Percentiles rank a stretch among this genome's conserved stretches.
phyloP scores from a whole-genome alignment of 2,797 vertebrate genomes.

The Onychomys leucogaster region DNA sequence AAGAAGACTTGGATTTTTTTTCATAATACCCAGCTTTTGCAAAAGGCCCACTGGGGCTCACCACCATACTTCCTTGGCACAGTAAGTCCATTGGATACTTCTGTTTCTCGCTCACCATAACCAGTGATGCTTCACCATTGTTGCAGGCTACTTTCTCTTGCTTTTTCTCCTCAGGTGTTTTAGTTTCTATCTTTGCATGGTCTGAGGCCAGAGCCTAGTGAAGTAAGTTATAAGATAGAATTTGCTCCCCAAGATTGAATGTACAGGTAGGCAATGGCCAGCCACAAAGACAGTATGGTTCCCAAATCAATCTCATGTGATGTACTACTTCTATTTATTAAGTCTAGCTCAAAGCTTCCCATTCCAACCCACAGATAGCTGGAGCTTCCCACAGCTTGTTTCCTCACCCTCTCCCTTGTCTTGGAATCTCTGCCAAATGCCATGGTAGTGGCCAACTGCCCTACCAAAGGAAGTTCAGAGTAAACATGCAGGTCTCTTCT shows the following conservation, averaged over 20 bases:
- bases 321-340: neutral
- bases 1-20: conserved; percentile 31
- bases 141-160: neutral
- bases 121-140: neutral
- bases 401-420: neutral
- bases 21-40: neutral
- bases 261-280: neutral
- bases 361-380: neutral
- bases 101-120: neutral
- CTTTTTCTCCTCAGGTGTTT: conserved; percentile 22
- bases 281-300: neutral
- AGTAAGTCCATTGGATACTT: neutral
- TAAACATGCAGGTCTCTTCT: neutral
- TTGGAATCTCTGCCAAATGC: neutral
- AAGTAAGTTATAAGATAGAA: neutral
- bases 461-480: neutral
- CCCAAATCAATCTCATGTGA: neutral
- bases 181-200: neutral
- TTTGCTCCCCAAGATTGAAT: neutral
- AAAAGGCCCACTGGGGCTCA: neutral
- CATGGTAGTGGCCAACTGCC: neutral
- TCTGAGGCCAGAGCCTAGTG: neutral
- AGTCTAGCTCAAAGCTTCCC: neutral
- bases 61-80: neutral
- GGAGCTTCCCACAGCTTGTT: neutral